A percentile compares a stretch with the other conserved stretches of the same genome.
phyloP scores from a whole-genome alignment of 2,113 vertebrate species.

The Stegostoma tigrinum region DNA sequence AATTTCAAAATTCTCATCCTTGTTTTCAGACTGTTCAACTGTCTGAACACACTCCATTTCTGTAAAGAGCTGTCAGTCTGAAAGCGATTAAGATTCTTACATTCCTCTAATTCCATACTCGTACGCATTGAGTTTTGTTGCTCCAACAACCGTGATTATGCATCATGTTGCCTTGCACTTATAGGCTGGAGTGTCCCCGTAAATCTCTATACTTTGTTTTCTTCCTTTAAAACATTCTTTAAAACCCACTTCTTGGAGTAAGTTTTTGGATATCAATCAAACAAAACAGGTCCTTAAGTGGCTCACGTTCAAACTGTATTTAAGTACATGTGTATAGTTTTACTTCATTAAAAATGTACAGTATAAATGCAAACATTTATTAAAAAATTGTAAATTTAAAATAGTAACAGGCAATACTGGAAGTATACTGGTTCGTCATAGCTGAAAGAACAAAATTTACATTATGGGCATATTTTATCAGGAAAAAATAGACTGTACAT shows the following conservation, averaged over 20 bases:
- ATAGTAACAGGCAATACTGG: neutral
- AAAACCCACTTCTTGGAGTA: neutral
- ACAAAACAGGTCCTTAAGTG: neutral
- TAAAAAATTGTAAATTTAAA: neutral
- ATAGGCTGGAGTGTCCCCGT: neutral
- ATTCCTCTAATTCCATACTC: neutral
- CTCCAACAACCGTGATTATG: neutral
- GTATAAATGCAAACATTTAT: neutral
- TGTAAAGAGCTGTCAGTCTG: neutral
- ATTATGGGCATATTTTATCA: neutral
- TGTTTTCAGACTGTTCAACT: neutral
- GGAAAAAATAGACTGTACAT: neutral
- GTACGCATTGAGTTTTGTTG: neutral
- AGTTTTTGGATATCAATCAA: neutral
- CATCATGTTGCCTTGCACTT: neutral
- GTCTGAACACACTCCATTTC: neutral
- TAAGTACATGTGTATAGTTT: neutral
- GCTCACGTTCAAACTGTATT: neutral
- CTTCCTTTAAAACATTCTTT: neutral
- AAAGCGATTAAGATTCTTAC: too few relatives aligned
- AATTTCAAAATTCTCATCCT: neutral
- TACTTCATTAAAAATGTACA: neutral
- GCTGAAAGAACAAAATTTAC: neutral
- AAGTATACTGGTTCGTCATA: neutral
- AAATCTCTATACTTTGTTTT: neutral